phyloP scores from a whole-genome alignment of 1,140 invertebrate species.

The Anastatus disparis region DNA sequence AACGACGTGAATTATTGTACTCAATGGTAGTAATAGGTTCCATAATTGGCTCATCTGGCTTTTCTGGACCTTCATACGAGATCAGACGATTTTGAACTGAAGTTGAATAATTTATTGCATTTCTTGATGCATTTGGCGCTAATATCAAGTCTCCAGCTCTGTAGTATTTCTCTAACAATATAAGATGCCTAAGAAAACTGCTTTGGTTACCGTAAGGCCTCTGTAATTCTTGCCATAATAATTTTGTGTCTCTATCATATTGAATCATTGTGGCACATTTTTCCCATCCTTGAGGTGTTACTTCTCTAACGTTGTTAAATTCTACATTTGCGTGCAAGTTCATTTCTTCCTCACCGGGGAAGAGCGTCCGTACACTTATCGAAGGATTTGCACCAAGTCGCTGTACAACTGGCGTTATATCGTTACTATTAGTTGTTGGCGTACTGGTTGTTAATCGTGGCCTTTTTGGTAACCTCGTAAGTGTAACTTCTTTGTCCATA shows the following conservation, averaged over 20 bases:
- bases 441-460: conserved; percentile 38
- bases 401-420: conserved; percentile 65
- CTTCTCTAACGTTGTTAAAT: conserved; percentile 74
- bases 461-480: conserved; percentile 62
- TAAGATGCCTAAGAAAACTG: conserved; percentile 82
- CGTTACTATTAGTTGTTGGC: conserved; percentile 53
- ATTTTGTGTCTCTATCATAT: conserved; percentile 83
- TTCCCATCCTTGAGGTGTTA: conserved; percentile 83
- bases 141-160: conserved; percentile 79
- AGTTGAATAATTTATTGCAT: conserved; percentile 80
- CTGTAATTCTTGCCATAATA: conserved; percentile 82
- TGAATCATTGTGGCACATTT: conserved; percentile 81
- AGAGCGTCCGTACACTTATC: conserved; percentile 81
- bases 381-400: conserved; percentile 79
- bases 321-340: conserved; percentile 79
- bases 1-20: conserved; percentile 53
- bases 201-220: conserved; percentile 87
- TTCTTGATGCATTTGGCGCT: conserved; percentile 76
- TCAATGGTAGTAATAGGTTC: conserved; percentile 53
- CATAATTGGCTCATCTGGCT: conserved; percentile 60
- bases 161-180: conserved; percentile 84
- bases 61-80: conserved; percentile 74
- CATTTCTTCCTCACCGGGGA: conserved; percentile 83
- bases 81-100: conserved; percentile 81
- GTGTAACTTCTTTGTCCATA: conserved; percentile 65